Percentiles rank a stretch among this genome's conserved stretches.
Conservation (phyloP, 2,797 vertebrate genomes). For the Graptemys geographica region DNA sequence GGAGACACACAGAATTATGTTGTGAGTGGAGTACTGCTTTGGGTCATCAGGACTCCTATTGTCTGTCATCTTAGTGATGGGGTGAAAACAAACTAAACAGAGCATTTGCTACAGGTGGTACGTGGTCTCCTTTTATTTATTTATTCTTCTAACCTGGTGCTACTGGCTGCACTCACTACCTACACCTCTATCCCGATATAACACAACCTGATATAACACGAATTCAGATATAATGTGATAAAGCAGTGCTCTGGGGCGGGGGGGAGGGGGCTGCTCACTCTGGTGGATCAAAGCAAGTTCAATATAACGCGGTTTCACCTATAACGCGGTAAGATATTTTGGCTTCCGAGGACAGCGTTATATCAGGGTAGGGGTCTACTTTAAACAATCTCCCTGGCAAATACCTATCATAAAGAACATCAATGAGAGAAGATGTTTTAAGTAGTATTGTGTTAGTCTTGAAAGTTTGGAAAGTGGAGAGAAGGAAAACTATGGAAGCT, state of each 20-base stretch:
- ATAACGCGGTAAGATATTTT: too few species aligned
- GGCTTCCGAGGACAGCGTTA: too few species aligned
- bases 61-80: not conserved
- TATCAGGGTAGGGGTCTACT: too few species aligned
- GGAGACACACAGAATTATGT: rapidly evolving
- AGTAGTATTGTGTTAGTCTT: not conserved
- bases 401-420: not conserved
- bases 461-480: not conserved
- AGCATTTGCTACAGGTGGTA: not conserved
- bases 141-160: not conserved
- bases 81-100: not conserved
- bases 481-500: not conserved
- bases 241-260: too few species aligned
- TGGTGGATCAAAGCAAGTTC: too few species aligned
- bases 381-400: not conserved
- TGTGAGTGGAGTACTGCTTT: not conserved
- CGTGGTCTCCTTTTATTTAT: not conserved
- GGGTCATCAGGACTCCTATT: not conserved
- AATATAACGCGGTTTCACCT: too few species aligned
- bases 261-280: too few species aligned
- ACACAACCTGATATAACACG: too few species aligned
- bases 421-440: not conserved
- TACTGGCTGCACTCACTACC: not conserved
- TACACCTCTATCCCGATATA: too few species aligned
- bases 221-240: too few species aligned